phyloP scores from a whole-genome alignment of 2,113 vertebrate genomes.

The Equus przewalskii region DNA sequence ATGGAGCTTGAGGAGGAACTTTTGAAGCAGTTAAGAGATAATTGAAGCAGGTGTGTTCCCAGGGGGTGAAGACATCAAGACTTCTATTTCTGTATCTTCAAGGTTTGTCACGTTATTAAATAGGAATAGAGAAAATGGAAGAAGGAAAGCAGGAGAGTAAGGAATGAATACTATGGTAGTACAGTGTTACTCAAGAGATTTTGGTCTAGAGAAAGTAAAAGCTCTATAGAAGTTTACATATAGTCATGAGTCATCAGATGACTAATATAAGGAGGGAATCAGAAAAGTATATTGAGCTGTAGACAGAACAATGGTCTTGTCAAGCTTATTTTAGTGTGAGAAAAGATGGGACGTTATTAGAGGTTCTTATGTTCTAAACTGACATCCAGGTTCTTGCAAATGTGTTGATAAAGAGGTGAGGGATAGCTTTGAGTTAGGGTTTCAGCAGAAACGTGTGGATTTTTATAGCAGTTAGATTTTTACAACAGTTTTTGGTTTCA shows the following conservation, averaged over 20 bases:
- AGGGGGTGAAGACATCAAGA: background rate
- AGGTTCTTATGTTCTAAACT: background rate
- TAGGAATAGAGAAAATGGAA: background rate
- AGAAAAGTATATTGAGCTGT: background rate
- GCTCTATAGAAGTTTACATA: background rate
- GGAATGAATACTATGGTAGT: background rate
- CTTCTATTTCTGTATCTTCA: background rate
- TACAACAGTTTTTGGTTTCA: background rate
- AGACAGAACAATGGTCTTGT: background rate
- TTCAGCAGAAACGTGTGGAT: background rate
- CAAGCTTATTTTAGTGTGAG: conserved; percentile 19
- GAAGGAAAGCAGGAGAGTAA: background rate
- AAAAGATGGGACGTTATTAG: background rate
- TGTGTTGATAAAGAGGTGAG: background rate
- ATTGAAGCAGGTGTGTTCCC: background rate
- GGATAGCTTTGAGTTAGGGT: background rate
- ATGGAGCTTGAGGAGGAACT: background rate
- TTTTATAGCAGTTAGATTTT: background rate
- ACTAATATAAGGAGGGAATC: background rate
- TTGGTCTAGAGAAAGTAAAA: background rate
- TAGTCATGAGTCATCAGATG: background rate
- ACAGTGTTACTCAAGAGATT: background rate
- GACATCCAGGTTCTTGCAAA: conserved; percentile 31
- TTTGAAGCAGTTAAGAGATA: background rate
- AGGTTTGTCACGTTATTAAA: background rate